These are phyloP conservation scores for Saguinus imperator DNA, from an alignment of 2,113 vertebrate genomes.

Conservation along the genomic window DNA sequence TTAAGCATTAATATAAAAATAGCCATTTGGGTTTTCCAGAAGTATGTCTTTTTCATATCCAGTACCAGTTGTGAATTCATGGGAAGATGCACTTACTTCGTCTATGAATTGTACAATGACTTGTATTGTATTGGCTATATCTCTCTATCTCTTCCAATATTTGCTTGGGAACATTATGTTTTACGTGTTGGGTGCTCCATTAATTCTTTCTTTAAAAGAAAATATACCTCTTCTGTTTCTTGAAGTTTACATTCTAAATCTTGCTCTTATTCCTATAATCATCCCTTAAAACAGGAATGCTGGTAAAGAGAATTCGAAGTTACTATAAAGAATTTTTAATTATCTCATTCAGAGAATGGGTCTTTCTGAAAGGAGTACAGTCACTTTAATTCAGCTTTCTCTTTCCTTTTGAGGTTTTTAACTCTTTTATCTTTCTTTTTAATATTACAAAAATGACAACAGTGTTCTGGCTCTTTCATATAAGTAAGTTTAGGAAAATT, in stretches of 20 bases:
- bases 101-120: neutral
- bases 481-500: slow-evolving; percentile 38
- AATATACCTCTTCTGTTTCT: neutral
- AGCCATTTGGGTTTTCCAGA: neutral
- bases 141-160: neutral
- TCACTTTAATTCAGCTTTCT: slow-evolving; percentile 6
- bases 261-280: neutral
- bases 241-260: neutral
- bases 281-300: neutral
- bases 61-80: neutral
- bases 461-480: neutral
- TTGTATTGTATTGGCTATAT: neutral
- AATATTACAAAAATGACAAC: slow-evolving; percentile 56
- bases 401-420: neutral
- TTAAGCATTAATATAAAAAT: neutral
- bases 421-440: neutral
- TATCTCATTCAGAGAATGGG: neutral
- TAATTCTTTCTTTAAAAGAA: neutral
- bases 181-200: neutral
- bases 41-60: neutral
- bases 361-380: neutral
- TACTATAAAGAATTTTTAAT: neutral
- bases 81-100: neutral
- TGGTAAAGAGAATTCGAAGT: neutral
- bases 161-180: neutral